Conservation (phyloP, 2,113 vertebrate genomes). For the Ellobius talpinus region DNA sequence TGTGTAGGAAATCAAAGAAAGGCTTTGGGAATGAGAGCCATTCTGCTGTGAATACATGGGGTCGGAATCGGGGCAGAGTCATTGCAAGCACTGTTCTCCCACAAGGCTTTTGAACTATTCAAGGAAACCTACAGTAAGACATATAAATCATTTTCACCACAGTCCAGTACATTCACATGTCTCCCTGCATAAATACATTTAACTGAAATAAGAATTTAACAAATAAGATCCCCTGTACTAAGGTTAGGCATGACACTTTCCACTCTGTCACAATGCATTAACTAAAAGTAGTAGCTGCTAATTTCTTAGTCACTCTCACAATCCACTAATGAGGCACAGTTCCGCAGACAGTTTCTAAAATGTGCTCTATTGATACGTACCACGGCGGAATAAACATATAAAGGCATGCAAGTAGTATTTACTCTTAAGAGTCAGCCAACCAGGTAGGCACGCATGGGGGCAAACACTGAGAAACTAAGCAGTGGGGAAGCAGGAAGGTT, state of each 20-base stretch:
- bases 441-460: background rate
- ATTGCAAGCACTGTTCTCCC: background rate
- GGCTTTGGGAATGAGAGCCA: background rate
- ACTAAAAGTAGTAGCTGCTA: background rate
- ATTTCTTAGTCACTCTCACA: background rate
- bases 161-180: background rate
- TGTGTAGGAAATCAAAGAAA: background rate
- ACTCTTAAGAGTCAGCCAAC: background rate
- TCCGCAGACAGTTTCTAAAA: background rate
- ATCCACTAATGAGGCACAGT: background rate
- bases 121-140: background rate
- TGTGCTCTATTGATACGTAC: background rate
- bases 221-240: background rate
- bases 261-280: background rate
- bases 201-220: background rate
- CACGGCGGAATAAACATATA: background rate
- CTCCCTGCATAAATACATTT: background rate
- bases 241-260: background rate
- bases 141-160: background rate
- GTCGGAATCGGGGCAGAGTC: background rate
- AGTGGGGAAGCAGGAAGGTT: background rate
- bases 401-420: background rate
- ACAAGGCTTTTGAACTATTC: background rate
- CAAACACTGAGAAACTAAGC: background rate
- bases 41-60: background rate